phyloP scores from a whole-genome alignment of 1,140 invertebrate genomes.

The Heliothis subflexa region DNA sequence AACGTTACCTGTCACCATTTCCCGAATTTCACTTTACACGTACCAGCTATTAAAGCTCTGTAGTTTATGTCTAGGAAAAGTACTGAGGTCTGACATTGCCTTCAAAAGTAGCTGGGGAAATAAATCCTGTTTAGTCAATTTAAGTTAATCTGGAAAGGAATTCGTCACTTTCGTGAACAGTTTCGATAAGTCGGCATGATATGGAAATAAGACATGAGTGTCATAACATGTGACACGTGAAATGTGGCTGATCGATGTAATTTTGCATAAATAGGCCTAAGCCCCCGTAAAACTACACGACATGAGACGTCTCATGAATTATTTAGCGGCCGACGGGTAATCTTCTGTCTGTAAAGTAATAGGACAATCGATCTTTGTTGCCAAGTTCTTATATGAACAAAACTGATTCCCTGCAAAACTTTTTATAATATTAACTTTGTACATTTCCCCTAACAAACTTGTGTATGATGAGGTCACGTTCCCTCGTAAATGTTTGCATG shows the following conservation, averaged over 20 bases:
- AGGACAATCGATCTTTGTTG: conserved; percentile 11
- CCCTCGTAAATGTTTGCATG: too few relatives aligned
- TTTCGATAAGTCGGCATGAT: neutral
- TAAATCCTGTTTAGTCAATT: too few relatives aligned
- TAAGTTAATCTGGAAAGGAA: too few relatives aligned
- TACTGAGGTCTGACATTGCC: neutral
- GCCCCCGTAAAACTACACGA: conserved; percentile 20
- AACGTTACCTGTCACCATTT: neutral
- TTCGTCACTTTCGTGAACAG: too few relatives aligned
- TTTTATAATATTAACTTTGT: neutral
- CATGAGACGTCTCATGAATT: conserved; percentile 29
- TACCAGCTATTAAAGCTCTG: neutral
- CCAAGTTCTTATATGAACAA: neutral
- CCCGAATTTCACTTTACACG: conserved; percentile 7
- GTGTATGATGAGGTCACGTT: too few relatives aligned
- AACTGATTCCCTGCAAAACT: neutral
- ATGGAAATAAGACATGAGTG: neutral
- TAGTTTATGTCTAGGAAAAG: neutral
- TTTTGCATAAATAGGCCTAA: conserved; percentile 24
- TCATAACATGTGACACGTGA: neutral
- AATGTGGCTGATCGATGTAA: conserved; percentile 28
- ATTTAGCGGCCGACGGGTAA: conserved; percentile 17
- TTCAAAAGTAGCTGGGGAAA: too few relatives aligned
- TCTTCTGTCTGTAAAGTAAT: neutral
- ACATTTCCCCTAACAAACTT: too few relatives aligned